A percentile compares a stretch with the other conserved stretches of the same genome.
phyloP scores from a whole-genome alignment of 1,140 invertebrate genomes.

The Solenopsis fugax region DNA sequence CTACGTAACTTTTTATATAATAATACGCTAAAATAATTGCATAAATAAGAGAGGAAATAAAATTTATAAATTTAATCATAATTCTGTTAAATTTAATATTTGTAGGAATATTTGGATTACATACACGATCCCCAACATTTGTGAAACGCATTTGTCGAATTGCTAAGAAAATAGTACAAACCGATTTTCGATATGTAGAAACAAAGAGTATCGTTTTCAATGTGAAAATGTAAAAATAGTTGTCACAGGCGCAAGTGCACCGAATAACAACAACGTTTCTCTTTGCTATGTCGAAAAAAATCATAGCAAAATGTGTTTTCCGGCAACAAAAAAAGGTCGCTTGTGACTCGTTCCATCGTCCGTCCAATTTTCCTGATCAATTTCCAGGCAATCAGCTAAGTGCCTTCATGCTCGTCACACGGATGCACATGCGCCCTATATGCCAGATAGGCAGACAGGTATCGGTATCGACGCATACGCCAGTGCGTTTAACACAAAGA shows the following conservation, averaged over 20 bases:
- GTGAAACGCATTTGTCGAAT: neutral
- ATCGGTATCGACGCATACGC: slow-evolving; percentile 63
- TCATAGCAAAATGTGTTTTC: slow-evolving; percentile 48
- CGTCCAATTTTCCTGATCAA: slow-evolving; percentile 70
- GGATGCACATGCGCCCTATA: slow-evolving; percentile 52
- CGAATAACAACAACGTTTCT: slow-evolving; percentile 31
- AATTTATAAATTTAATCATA: neutral
- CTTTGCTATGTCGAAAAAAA: slow-evolving; percentile 23
- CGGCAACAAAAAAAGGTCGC: slow-evolving; percentile 40
- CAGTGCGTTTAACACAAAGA: slow-evolving; percentile 63
- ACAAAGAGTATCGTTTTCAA: neutral
- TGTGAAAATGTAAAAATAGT: slow-evolving; percentile 37
- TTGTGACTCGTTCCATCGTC: slow-evolving; percentile 31
- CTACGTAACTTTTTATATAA: no score
- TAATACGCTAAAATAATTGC: neutral
- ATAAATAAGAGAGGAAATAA: neutral
- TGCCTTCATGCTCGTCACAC: slow-evolving; percentile 60
- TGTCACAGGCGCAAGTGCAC: neutral
- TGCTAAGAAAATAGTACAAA: slow-evolving; percentile 13
- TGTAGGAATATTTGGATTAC: neutral
- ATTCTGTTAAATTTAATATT: neutral
- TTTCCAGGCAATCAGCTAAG: slow-evolving; percentile 69
- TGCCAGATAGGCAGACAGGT: slow-evolving; percentile 43
- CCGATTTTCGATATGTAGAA: neutral
- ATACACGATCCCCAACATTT: neutral